phyloP scores from a whole-genome alignment of 1,140 invertebrate genomes.

The Agrypnia vestita region DNA sequence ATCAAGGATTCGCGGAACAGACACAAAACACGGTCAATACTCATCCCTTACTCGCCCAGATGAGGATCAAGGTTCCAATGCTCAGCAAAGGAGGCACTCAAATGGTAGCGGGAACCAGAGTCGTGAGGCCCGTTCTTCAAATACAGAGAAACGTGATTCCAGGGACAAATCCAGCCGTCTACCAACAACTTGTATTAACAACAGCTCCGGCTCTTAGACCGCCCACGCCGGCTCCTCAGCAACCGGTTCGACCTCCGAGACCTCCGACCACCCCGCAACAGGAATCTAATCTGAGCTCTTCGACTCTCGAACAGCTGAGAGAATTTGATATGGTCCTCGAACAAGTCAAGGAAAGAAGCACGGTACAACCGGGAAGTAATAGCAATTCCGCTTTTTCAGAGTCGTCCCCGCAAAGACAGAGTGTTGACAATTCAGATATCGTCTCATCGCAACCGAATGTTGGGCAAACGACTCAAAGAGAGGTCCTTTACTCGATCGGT shows the following conservation, averaged over 20 bases:
- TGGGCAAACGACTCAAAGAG: constrained; percentile 63
- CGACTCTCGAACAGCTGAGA: constrained; percentile 83
- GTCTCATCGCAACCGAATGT: constrained; percentile 53
- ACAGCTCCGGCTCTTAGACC: constrained; percentile 69
- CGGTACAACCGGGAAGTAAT: constrained; percentile 70
- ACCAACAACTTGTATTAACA: constrained; percentile 70
- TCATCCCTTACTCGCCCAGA: constrained; percentile 71
- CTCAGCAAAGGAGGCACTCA: constrained; percentile 68
- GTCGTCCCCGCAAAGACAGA: constrained; percentile 53
- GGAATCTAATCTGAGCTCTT: constrained; percentile 71
- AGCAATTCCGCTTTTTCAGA: constrained; percentile 59
- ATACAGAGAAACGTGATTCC: constrained; percentile 75
- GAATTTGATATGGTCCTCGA: constrained; percentile 89
- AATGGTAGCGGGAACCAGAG: constrained; percentile 70
- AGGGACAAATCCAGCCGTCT: constrained; percentile 70
- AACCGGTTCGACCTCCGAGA: constrained; percentile 63
- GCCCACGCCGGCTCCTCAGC: constrained; percentile 70
- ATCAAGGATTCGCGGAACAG: constrained; percentile 52
- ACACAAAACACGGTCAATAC: constrained; percentile 54
- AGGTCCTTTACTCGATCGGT: constrained; percentile 70
- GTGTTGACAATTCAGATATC: constrained; percentile 37
- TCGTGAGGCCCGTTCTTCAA: constrained; percentile 74
- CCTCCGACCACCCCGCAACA: constrained; percentile 65
- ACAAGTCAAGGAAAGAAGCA: constrained; percentile 84
- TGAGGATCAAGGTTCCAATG: constrained; percentile 73